Base-by-base conservation (phyloP, 2,888 invertebrate species). In the Amaurobius ferox region DNA sequence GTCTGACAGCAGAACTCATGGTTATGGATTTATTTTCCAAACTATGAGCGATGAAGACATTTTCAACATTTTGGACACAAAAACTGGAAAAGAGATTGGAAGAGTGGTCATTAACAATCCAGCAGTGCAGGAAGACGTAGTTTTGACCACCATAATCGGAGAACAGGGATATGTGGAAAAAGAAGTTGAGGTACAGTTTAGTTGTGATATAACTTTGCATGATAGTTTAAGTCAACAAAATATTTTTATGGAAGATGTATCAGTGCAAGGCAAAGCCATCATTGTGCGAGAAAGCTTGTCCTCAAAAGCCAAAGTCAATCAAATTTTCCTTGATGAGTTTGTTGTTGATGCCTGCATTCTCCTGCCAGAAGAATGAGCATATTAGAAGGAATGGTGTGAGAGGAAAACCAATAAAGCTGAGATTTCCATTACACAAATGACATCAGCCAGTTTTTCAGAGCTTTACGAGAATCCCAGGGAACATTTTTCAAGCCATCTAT, bases 1-100 rank as follows among this genome's bases (percentile, higher is more conserved):
- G 95, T 94, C 95, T 29, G 95, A 95, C 92, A 95, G 95, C 40
- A 92, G 93, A 88, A 94, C 94, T 0, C 94, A 94, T 91, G 95
- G 95, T 71, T 95, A 94, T 90, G 94, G 94, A 39, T 95, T 95
- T 91, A 94, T 94, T 90, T 92, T 94, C 86, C 94, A 94, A 90
- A 93, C 94, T 0, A 93, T 95, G 6, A 93, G 94, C 16, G 92
- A 93, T 78, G 94, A 94, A 23, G 94, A 95, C 89, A 94, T 94
- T 90, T 95, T 95, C 67, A 62, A 13, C 0, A 90, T 86, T 6
- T 11, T 74, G 7, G 68, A 86, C 35, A 61, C 68, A 2, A 32
- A 19, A 3, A 39, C 28, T 16, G 29, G 48, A 1, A n/a, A 79
- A 23, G 26, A 29, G 1, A 48, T 64, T 9, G 86, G 86, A 0